Conservation (phyloP, 2,888 invertebrate genomes). For the Lithodes maja region DNA sequence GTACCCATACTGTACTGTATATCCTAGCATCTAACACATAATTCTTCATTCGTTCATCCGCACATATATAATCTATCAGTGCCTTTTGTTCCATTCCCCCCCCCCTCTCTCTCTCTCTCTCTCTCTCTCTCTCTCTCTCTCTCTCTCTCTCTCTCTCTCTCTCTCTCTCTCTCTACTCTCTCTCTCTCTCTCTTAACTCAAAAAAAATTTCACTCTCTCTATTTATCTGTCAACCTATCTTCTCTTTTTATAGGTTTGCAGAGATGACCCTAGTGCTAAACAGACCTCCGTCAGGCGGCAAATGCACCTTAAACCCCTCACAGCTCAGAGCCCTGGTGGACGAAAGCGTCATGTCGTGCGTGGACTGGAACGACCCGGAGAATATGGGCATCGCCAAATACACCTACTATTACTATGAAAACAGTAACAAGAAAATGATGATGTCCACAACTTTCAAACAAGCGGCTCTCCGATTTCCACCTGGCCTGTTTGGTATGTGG, state of each 20-base stretch:
- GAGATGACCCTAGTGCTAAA: constrained; percentile 34
- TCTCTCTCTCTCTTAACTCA: too few relatives aligned
- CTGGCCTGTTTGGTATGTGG: constrained; percentile 30
- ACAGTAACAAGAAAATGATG: constrained; percentile 1
- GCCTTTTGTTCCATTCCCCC: too few relatives aligned
- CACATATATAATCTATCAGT: too few relatives aligned
- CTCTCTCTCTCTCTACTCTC: too few relatives aligned
- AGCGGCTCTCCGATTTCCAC: constrained; percentile 36
- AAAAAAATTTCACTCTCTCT: too few relatives aligned
- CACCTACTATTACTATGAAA: constrained; percentile 33
- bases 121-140: too few relatives aligned
- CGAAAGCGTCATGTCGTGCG: not conserved
- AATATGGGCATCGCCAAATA: constrained; percentile 36
- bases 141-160: too few relatives aligned
- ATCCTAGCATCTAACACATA: too few relatives aligned
- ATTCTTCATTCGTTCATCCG: too few relatives aligned
- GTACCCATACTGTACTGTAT: too few relatives aligned
- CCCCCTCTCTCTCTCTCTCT: too few relatives aligned
- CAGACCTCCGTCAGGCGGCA: constrained; percentile 33
- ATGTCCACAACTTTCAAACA: constrained; percentile 8
- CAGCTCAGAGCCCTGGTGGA: not conserved
- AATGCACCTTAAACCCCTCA: not conserved
- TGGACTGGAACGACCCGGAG: constrained; percentile 56
- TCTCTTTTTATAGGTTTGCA: constrained; percentile 27
- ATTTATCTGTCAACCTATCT: too few relatives aligned